phyloP scores from a whole-genome alignment of 2,888 invertebrate species.

The Gortyna flavago region DNA sequence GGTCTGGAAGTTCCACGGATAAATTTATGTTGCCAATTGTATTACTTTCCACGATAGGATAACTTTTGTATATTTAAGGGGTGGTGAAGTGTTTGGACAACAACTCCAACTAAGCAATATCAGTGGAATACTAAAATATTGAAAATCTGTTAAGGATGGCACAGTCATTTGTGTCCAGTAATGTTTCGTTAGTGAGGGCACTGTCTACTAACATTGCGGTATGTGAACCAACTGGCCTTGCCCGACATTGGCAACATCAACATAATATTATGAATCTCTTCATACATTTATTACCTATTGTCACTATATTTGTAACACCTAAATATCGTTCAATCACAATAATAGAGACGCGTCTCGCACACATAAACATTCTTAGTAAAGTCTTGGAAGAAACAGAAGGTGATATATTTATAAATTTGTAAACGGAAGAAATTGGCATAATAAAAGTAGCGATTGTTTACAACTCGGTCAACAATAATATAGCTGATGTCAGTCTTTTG shows the following conservation, averaged over 20 bases:
- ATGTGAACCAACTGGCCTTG: constrained; percentile 80
- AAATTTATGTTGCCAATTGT: constrained; percentile 61
- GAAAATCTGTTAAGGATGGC: constrained; percentile 78
- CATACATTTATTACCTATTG: constrained; percentile 69
- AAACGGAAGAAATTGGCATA: constrained; percentile 59
- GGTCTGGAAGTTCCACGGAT: constrained; percentile 62
- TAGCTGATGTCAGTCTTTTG: constrained; percentile 62
- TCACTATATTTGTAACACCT: constrained; percentile 72
- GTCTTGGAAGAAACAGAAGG: constrained; percentile 54
- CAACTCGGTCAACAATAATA: constrained; percentile 23
- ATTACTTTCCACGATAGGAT: constrained; percentile 54
- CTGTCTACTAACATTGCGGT: constrained; percentile 65
- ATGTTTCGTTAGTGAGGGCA: constrained; percentile 65
- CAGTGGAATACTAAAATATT: constrained; percentile 66
- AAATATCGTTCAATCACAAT: constrained; percentile 68
- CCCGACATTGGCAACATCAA: constrained; percentile 78
- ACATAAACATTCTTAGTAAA: constrained; percentile 57
- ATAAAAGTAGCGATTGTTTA: constrained; percentile 55
- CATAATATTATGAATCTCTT: constrained; percentile 66
- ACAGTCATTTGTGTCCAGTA: constrained; percentile 82
- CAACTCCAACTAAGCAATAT: constrained; percentile 36
- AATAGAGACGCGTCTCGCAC: constrained; percentile 63
- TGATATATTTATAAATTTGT: constrained; percentile 55
- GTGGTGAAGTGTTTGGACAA: constrained; percentile 43
- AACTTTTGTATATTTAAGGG: constrained; percentile 47